phyloP scores from a whole-genome alignment of 2,797 vertebrate genomes.

The Oryzias sinensis region DNA sequence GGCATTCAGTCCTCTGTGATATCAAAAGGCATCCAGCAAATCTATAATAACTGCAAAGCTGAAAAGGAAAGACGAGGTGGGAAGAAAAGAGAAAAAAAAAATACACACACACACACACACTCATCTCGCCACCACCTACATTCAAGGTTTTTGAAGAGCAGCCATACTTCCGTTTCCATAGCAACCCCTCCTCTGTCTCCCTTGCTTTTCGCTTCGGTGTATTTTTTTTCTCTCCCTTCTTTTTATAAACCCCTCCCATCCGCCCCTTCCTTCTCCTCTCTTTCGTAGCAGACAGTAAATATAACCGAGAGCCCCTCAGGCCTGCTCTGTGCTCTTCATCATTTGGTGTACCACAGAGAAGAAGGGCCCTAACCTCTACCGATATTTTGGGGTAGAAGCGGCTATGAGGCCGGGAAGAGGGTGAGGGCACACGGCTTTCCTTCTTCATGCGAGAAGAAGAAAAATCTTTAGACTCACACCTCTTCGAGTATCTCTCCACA shows the following conservation, averaged over 20 bases:
- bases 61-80: constrained; percentile 55
- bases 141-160: constrained; percentile 80
- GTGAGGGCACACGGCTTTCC: constrained; percentile 7
- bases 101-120: constrained; percentile 45
- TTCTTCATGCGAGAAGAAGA: constrained; percentile 9
- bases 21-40: constrained; percentile 56
- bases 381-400: constrained; percentile 10
- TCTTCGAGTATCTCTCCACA: constrained; percentile 23
- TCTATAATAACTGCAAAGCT: constrained; percentile 60
- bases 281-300: constrained; percentile 71
- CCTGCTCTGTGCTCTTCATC: constrained; percentile 58
- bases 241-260: constrained; percentile 49
- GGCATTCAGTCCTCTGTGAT: constrained; percentile 38
- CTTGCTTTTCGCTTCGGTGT: constrained; percentile 59
- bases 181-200: constrained; percentile 72
- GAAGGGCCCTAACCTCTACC: constrained; percentile 36
- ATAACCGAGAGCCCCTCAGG: constrained; percentile 66
- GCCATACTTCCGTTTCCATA: constrained; percentile 77
- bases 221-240: constrained; percentile 8
- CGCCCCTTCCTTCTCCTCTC: constrained; percentile 55
- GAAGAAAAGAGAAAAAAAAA: constrained; percentile 16
- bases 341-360: constrained; percentile 45
- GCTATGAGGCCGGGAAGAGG: constrained; percentile 38
- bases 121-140: constrained; percentile 76
- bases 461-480: constrained; percentile 24